A percentile compares a stretch with the other conserved stretches of the same genome.
These are phyloP conservation scores for Xerus inauris DNA, from an alignment of 2,113 vertebrate genomes.

Conservation along the genomic window DNA sequence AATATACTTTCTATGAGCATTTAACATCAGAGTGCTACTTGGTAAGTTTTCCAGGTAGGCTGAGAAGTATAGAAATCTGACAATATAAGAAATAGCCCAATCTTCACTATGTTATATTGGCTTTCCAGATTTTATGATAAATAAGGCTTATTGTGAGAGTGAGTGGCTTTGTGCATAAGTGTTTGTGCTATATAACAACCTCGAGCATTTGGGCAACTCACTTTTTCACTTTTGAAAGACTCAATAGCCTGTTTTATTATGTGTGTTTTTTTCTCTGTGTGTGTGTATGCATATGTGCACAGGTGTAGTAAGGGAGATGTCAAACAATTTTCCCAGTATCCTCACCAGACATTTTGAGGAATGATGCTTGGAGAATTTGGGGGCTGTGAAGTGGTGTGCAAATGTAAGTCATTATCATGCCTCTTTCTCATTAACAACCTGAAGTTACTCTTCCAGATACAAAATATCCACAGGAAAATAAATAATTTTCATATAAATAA, in stretches of 20 bases:
- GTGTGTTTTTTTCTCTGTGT: not conserved
- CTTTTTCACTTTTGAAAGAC: not conserved
- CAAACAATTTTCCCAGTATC: not conserved
- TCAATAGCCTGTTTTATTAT: not conserved
- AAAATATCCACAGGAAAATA: slow-evolving; percentile 65
- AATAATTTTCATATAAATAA: slow-evolving; percentile 66
- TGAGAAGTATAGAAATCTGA: not conserved
- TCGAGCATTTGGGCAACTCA: not conserved
- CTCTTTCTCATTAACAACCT: slow-evolving; percentile 59
- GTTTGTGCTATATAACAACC: not conserved
- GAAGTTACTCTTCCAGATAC: slow-evolving; percentile 14
- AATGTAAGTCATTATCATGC: not conserved
- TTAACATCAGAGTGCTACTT: not conserved
- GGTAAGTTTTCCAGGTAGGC: not conserved
- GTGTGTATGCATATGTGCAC: not conserved
- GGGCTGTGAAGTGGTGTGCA: slow-evolving; percentile 16
- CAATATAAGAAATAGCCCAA: not conserved
- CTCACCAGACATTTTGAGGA: not conserved
- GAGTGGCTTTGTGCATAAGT: not conserved
- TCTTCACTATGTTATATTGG: not conserved
- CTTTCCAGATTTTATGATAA: not conserved
- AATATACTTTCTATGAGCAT: not conserved
- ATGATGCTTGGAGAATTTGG: not conserved
- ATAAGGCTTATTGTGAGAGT: not conserved
- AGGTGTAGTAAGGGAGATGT: not conserved